Percentiles rank a stretch among this genome's conserved stretches.
These are phyloP conservation scores for Semaprochilodus insignis DNA, from an alignment of 2,797 vertebrate species.

Conservation along the genomic window DNA sequence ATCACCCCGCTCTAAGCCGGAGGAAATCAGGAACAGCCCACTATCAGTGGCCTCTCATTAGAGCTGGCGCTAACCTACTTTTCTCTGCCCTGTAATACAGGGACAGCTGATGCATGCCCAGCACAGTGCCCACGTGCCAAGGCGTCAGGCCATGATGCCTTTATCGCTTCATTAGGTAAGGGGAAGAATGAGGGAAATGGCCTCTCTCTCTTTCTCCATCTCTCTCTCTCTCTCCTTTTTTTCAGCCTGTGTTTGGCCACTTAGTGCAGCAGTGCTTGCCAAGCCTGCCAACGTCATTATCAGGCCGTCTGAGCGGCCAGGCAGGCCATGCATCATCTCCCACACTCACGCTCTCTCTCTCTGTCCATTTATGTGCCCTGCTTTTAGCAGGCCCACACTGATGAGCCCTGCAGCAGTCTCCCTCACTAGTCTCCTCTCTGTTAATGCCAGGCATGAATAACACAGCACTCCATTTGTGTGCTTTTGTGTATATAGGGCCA, in stretches of 20 bases:
- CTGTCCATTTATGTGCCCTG: constrained; percentile 72
- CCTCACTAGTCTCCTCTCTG: no score
- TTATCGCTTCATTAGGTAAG: constrained; percentile 71
- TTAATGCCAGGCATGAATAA: constrained; percentile 54
- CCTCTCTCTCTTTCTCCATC: constrained; percentile 54
- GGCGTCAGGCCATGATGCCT: constrained; percentile 51
- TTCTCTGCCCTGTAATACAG: constrained; percentile 9
- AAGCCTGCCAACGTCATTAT: constrained; percentile 73
- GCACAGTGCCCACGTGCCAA: constrained; percentile 10
- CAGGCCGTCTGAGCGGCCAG: constrained; percentile 61
- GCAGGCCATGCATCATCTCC: constrained; percentile 70
- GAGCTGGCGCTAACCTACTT: not conserved
- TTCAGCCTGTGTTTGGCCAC: constrained; percentile 64
- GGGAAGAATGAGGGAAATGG: constrained; percentile 59
- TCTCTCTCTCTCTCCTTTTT: constrained; percentile 23
- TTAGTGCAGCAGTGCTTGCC: constrained; percentile 69
- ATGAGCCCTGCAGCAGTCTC: constrained; percentile 64
- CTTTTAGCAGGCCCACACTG: constrained; percentile 69
- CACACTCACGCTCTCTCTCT: constrained; percentile 52
- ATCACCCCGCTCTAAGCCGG: not conserved
- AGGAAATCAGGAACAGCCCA: constrained; percentile 10
- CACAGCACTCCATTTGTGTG: not conserved
- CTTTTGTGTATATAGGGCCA: not conserved
- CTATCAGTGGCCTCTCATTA: not conserved
- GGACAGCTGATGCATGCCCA: constrained; percentile 11